Base-by-base conservation (phyloP, 2,888 invertebrate genomes). In the Drosophila fungiperda region DNA sequence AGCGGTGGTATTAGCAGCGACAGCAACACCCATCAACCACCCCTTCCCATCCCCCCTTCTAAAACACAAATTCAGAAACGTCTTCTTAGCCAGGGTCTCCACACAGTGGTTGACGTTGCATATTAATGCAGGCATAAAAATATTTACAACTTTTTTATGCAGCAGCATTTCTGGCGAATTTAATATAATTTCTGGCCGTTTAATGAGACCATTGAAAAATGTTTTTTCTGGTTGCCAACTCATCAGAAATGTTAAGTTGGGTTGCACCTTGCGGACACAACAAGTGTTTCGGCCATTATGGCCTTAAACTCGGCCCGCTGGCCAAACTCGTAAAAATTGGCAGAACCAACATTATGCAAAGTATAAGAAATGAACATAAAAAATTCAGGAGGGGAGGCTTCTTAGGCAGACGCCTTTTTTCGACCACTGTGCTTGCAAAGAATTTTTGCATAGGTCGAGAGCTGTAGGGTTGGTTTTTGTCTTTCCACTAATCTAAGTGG, bases 81-180 rank as follows among this genome's bases (percentile, higher is more conserved):
- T 20, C 20, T 20, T 3, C 45, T 45, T 29, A 26, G 57, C 61
- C 73, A 15, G 67, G 45, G 54, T 55, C 42, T 26, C 12, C 23
- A 26, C 50, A 84, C 85, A 90, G 90, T 85, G 85, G 84, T 87
- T 76, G 88, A 73, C 80, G 90, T 84, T 86, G 82, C 89, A 90
- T 90, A 90, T 87, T 87, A 90, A 87, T 87, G 90, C 88, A 74
- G 86, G 85, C 89, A 87, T 87, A 82, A 87, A 87, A 87, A 87
- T 87, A 87, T 87, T 87, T 87, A 87, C 80, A 90, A 83, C 90
- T 78, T 87, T 90, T 87, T 87, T 90, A 88, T 89, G 87, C 87
- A 82, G 75, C 75, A 49, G 69, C 70, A 67, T 73, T 76, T 87
- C 74, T 77, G 85, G 75, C 73, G 79, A 87, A 90, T 86, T 90